Evolutionary conservation across 2,113 vertebrate genomes (phyloP), one percentile per base, ranked within the genome.

Genomic region (Toxotes chatareus): DNA sequence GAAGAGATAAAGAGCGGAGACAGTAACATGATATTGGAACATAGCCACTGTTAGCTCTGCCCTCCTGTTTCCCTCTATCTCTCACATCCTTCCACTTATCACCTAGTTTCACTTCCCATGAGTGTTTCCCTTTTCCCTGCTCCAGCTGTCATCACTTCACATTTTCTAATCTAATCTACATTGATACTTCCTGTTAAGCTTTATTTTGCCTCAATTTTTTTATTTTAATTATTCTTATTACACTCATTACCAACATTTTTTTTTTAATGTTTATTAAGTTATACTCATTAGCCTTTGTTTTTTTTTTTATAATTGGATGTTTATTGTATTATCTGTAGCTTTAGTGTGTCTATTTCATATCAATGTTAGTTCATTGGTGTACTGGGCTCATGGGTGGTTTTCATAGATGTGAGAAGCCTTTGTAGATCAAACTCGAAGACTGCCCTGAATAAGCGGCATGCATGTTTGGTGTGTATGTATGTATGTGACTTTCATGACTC

Each of bases 361-460:
- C 14, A 55, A 73, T 79, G 69, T 74, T 60, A 59, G 65, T 74
- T 80, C 14, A 51, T 76, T 83, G 73, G 84, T 88, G 81, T 88
- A 42, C 56, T 77, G 85, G 90, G 88, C 42, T 86, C 78, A 53
- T 68, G 89, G 88, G 85, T 76, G 68, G 31, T 81, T 86, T 85
- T 85, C 27, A 40, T 86, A 84, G 79, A 82, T 70, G 40, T 79
- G 62, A 90, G 90, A 86, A 79, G 87, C 87, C 77, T 90, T 93
- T 87, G 85, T 72, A 63, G 92, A 92, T 89, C 90, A 92, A 91
- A 86, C 86, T 88, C 71, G 2, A 90, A 89, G 88, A 88, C 84
- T 62, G 76, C 79, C 90, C 81, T 85, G 81, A 88, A 76, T 83
- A 82, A 56, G 72, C 62, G 61, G 68, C 60, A 57, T 86, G 56